Base-by-base conservation (phyloP, 2,888 invertebrate genomes). In the Andricus quercusramuli region DNA sequence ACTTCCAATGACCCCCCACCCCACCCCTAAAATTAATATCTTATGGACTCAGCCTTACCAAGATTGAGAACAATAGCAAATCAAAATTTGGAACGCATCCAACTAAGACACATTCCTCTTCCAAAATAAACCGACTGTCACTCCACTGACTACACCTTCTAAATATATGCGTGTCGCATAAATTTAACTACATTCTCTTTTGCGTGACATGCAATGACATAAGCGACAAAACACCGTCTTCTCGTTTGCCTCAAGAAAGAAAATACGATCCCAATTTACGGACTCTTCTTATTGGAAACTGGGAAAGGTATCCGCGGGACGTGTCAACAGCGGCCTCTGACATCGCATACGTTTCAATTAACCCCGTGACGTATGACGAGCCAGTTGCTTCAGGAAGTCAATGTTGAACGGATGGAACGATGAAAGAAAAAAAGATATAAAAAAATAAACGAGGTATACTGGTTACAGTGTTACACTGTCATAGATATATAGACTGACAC, bases 341-440 rank as follows among this genome's bases (percentile, higher is more conserved):
- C 66, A 25, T 32, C 22, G 17, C 13, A 74, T 74, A 74, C 51
- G 51, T 74, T 74, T 56, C 74, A 74, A 74, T 74, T 74, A 74
- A 51, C 74, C 29, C n/a, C 74, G 29, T 56, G 56, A 74, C 56
- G 51, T 74, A 56, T 74, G 74, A 74, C 32, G 51, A 74, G 56
- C 74, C 32, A 20, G 25, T 70, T 51, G 51, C 20, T 17, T 70
- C 74, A 25, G 51, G 74, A 74, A 74, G 74, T 56, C 51, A 56
- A 47, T 74, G 74, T 32, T n/a, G 56, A 74, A 32, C 74, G 74
- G 74, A 56, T 56, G 20, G 62, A 62, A 9, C n/a, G 51, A 20
- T 51, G 51, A 2, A 44, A 17, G 29, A 37, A 37, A 37, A 37
- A 37, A 37, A 37, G 1, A 37, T 0, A 8, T 37, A 1, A 37